Evolutionary conservation across 1,140 invertebrate genomes (phyloP).

Genomic region (Hestina assimilis): DNA sequence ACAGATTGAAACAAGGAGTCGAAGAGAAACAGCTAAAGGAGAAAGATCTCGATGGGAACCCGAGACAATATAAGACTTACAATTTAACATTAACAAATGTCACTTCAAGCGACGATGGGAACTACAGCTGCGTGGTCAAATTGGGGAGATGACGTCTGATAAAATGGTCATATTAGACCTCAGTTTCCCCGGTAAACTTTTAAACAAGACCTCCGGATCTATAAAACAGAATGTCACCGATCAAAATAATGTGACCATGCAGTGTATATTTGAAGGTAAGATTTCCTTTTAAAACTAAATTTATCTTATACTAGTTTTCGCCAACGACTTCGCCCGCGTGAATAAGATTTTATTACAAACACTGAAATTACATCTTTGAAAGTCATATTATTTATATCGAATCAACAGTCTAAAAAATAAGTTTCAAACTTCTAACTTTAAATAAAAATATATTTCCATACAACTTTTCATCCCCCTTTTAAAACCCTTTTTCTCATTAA

Average conservation of each 20-base stretch:
- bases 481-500: too few species aligned
- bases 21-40: conserved; percentile 32
- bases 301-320: too few species aligned
- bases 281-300: too few species aligned
- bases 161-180: conserved; percentile 45
- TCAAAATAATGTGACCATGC: conserved; percentile 43
- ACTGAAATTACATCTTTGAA: background rate
- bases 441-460: too few species aligned
- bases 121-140: conserved; percentile 77
- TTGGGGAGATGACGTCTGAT: conserved; percentile 35
- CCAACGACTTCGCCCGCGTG: too few species aligned
- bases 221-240: conserved; percentile 48
- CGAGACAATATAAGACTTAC: conserved; percentile 40
- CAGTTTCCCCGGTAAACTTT: conserved; percentile 45
- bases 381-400: too few species aligned
- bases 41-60: conserved; percentile 49
- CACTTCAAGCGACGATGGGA: conserved; percentile 76
- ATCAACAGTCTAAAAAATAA: too few species aligned
- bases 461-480: too few species aligned
- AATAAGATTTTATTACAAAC: too few species aligned
- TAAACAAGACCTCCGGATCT: conserved; percentile 45
- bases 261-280: conserved; percentile 69
- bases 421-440: too few species aligned
- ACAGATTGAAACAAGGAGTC: conserved; percentile 44
- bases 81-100: conserved; percentile 75